Evolutionary conservation across 2,888 invertebrate genomes (phyloP), one percentile per base, ranked within the genome.

Genomic region (Sminthurinus aureus): DNA sequence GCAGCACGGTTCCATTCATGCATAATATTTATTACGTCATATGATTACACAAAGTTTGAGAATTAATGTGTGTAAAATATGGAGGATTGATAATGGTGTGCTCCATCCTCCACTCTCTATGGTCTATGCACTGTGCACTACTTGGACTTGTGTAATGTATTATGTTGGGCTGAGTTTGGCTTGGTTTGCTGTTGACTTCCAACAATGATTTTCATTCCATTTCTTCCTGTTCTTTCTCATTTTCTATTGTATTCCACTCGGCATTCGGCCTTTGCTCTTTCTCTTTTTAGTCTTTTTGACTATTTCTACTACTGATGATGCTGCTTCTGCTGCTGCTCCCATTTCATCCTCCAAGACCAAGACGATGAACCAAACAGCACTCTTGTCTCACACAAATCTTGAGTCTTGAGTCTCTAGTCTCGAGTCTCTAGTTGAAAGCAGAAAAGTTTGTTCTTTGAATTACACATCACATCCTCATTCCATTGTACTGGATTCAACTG

Each of bases 41-140:
- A 71, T 71, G 71, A 71, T 71, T 71, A 71, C 71, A 71, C 71
- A 71, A 71, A 71, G 24, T 71, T 71, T 24, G 71, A 71, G 26
- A 71, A 71, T 71, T 71, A 71, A 71, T 71, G 71, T 71, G 71
- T 71, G 71, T 71, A 71, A 71, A 71, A 71, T 71, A 71, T 71
- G 71, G 71, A 20, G 71, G 71, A 71, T 71, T 20, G 12, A 71
- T 24, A 24, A 71, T 24, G 71, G 26, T 22, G 11, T 67, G 67
- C n/a, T 67, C 67, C 2, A 1, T n/a, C 3, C 67, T 67, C 6
- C 67, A 20, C n/a, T 3, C 67, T 15, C 20, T n/a, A 67, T n/a
- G 20, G 0, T 67, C 22, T 2, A 3, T 20, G 67, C 64, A 18
- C 2, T 64, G 15, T n/a, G 1, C 9, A 2, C 0, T 64, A 18